Percentiles rank a stretch among this genome's conserved stretches.
These are phyloP conservation scores for Poecilia velifera DNA, from an alignment of 2,797 vertebrate genomes.

Conservation along the genomic window DNA sequence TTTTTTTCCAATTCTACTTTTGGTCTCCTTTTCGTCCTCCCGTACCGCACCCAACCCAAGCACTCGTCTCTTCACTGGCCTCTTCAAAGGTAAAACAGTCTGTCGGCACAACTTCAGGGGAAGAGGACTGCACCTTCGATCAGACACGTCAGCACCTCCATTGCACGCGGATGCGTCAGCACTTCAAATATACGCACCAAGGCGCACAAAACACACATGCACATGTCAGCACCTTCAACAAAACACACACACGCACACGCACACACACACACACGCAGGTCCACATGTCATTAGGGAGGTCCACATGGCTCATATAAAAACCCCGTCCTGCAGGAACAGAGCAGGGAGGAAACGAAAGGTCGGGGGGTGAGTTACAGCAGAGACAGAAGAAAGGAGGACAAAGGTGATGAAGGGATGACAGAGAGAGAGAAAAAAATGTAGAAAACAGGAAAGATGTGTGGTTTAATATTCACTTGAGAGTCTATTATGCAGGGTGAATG, in stretches of 20 bases:
- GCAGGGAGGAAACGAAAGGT: constrained; percentile 16
- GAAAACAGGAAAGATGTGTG: constrained; percentile 32
- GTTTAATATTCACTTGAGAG: constrained; percentile 42
- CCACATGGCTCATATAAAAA: constrained; percentile 72
- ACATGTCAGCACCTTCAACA: constrained; percentile 48
- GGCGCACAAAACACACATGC: constrained; percentile 26
- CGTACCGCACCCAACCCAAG: not conserved
- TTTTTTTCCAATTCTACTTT: constrained; percentile 13
- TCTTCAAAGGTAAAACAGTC: constrained; percentile 64
- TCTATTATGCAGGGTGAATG: constrained; percentile 7
- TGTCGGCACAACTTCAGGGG: constrained; percentile 55
- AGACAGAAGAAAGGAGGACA: constrained; percentile 13
- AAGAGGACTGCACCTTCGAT: constrained; percentile 56
- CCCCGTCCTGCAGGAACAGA: constrained; percentile 56
- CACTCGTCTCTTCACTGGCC: constrained; percentile 1
- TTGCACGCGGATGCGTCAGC: constrained; percentile 45
- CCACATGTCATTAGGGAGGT: constrained; percentile 63
- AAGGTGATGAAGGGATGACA: constrained; percentile 21
- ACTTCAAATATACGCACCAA: constrained; percentile 34
- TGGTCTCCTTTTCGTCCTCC: not conserved
- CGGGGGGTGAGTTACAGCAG: constrained; percentile 8
- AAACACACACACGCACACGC: constrained; percentile 26
- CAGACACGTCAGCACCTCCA: constrained; percentile 71
- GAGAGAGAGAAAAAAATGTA: constrained; percentile 9
- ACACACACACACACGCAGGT: constrained; percentile 26